These are phyloP conservation scores for Nemoura dubitans DNA, from an alignment of 2,888 invertebrate species.

Conservation along the genomic window DNA sequence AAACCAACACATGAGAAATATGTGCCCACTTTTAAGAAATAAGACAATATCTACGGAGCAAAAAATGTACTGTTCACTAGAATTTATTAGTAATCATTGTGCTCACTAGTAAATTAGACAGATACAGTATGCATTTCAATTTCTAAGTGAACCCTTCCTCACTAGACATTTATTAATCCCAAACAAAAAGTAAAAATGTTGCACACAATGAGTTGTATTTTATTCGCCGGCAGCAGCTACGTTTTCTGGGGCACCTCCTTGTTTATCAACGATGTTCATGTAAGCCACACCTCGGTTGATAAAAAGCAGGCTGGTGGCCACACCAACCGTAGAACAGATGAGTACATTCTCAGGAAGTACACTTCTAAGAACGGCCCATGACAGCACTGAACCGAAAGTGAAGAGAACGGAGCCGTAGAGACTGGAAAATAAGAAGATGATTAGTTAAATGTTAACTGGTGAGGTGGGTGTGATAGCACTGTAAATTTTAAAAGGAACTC, in stretches of 20 bases:
- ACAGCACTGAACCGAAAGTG: slow-evolving; percentile 87
- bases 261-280: slow-evolving; percentile 68
- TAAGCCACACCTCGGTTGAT: slow-evolving; percentile 72
- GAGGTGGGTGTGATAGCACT: background rate
- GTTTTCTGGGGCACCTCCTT: background rate
- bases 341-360: slow-evolving; percentile 76
- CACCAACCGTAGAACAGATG: slow-evolving; percentile 73
- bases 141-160: background rate
- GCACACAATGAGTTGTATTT: background rate
- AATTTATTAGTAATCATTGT: background rate
- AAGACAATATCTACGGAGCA: too few species aligned
- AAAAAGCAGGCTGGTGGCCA: slow-evolving; percentile 74
- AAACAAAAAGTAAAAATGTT: background rate
- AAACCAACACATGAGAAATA: too few species aligned
- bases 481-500: too few species aligned
- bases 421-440: slow-evolving; percentile 60
- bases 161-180: background rate
- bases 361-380: slow-evolving; percentile 87
- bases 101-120: background rate
- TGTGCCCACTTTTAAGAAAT: too few species aligned
- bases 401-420: slow-evolving; percentile 79
- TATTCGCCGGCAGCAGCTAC: background rate
- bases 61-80: background rate
- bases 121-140: background rate
- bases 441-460: too few species aligned